Evolutionary conservation across 2,888 invertebrate genomes (phyloP).

Genomic region (Cynaeus angustus): DNA sequence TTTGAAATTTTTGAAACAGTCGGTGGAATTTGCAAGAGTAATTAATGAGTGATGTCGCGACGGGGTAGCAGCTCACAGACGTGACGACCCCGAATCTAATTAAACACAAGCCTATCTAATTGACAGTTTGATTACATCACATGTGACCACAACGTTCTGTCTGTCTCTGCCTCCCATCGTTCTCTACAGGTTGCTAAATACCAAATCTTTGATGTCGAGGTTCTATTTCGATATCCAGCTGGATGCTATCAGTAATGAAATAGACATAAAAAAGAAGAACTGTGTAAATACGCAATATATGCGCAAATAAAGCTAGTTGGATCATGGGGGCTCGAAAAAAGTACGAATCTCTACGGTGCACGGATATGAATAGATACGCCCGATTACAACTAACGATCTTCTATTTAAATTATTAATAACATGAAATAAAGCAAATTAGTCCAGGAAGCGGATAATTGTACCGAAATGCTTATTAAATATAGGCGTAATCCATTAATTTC

Average conservation of each 20-base stretch:
- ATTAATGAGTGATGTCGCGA: slow-evolving; percentile 62
- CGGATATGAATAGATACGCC: slow-evolving; percentile 43
- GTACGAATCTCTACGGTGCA: background rate
- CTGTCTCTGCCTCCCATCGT: slow-evolving; percentile 46
- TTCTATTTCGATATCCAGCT: slow-evolving; percentile 27
- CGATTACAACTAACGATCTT: slow-evolving; percentile 51
- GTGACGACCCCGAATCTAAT: slow-evolving; percentile 67
- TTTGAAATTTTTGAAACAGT: slow-evolving; percentile 43
- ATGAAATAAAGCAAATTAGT: slow-evolving; percentile 56
- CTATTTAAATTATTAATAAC: slow-evolving; percentile 56
- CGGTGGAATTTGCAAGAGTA: slow-evolving; percentile 56
- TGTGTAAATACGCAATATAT: background rate
- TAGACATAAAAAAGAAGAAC: slow-evolving; percentile 1
- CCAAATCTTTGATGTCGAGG: slow-evolving; percentile 41
- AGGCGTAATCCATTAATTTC: slow-evolving; percentile 59
- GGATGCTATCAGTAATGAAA: slow-evolving; percentile 6
- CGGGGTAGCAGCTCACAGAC: slow-evolving; percentile 59
- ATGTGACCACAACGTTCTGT: slow-evolving; percentile 61
- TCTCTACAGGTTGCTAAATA: slow-evolving; percentile 45
- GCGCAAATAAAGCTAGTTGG: background rate
- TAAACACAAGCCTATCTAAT: slow-evolving; percentile 69
- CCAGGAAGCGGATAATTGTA: slow-evolving; percentile 54
- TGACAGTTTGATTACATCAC: slow-evolving; percentile 71
- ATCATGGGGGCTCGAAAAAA: background rate
- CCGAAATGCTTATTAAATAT: slow-evolving; percentile 57